phyloP scores from a whole-genome alignment of 2,113 vertebrate genomes.

The Falcunculus frontatus region DNA sequence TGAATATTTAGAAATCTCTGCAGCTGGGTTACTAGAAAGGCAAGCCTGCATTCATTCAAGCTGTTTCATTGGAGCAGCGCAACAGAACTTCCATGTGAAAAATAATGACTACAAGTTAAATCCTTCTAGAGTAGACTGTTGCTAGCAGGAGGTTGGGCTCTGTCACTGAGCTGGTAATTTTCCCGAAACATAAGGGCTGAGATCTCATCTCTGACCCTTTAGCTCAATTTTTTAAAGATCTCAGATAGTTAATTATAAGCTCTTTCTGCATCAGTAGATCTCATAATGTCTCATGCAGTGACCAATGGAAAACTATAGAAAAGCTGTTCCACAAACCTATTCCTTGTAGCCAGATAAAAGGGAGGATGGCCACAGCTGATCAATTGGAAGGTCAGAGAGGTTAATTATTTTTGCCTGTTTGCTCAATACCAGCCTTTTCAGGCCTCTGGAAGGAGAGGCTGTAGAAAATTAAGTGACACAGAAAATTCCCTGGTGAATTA shows the following conservation, averaged over 20 bases:
- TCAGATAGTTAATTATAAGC: slow-evolving; percentile 12
- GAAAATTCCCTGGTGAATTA: not conserved
- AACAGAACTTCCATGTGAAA: not conserved
- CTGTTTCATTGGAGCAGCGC: not conserved
- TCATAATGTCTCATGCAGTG: not conserved
- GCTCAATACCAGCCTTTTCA: not conserved
- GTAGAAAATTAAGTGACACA: not conserved
- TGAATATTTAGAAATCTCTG: not conserved
- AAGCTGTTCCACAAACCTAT: not conserved
- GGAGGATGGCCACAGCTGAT: not conserved
- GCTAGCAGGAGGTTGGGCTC: not conserved
- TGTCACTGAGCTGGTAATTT: not conserved
- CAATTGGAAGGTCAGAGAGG: not conserved
- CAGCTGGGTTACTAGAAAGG: not conserved
- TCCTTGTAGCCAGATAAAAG: not conserved
- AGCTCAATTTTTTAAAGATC: not conserved
- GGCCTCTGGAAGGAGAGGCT: not conserved
- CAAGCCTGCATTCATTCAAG: not conserved
- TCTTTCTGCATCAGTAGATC: not conserved
- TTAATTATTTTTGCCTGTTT: slow-evolving; percentile 32
- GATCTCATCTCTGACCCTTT: not conserved
- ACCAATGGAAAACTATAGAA: not conserved
- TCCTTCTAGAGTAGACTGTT: not conserved
- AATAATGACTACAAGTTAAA: not conserved
- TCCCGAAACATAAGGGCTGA: not conserved